These are phyloP conservation scores for Phymorhynchus buccinoides DNA, from an alignment of 1,140 invertebrate genomes.

Conservation along the genomic window DNA sequence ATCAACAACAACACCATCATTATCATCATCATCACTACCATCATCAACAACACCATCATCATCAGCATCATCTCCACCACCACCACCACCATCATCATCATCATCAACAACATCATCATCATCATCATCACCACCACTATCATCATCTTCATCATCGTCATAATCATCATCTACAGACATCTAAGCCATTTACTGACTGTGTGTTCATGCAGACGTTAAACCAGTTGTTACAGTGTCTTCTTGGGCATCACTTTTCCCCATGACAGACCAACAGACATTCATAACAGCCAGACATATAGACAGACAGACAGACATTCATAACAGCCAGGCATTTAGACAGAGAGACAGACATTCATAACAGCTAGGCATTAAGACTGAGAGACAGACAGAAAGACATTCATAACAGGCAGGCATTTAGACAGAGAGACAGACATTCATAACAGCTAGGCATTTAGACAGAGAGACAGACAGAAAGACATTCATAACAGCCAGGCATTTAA, in stretches of 20 bases:
- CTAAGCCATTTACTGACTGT: slow-evolving; percentile 85
- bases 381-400: no score
- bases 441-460: no score
- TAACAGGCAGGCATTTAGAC: no score
- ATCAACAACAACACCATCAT: no score
- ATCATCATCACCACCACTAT: slow-evolving; percentile 78
- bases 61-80: neutral
- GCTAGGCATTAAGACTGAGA: no score
- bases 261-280: slow-evolving; percentile 72
- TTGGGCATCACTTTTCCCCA: slow-evolving; percentile 62
- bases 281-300: slow-evolving; percentile 56
- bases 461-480: no score
- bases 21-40: neutral
- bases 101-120: slow-evolving; percentile 11
- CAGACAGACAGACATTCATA: no score
- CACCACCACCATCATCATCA: slow-evolving; percentile 18
- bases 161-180: slow-evolving; percentile 89
- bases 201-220: slow-evolving; percentile 71
- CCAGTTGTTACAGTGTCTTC: slow-evolving; percentile 57
- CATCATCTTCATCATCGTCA: slow-evolving; percentile 86
- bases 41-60: neutral
- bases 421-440: no score
- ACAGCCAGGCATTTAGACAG: no score
- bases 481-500: no score
- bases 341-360: no score